These are phyloP conservation scores for Podiceps cristatus DNA, from an alignment of 2,113 vertebrate species.

Conservation along the genomic window DNA sequence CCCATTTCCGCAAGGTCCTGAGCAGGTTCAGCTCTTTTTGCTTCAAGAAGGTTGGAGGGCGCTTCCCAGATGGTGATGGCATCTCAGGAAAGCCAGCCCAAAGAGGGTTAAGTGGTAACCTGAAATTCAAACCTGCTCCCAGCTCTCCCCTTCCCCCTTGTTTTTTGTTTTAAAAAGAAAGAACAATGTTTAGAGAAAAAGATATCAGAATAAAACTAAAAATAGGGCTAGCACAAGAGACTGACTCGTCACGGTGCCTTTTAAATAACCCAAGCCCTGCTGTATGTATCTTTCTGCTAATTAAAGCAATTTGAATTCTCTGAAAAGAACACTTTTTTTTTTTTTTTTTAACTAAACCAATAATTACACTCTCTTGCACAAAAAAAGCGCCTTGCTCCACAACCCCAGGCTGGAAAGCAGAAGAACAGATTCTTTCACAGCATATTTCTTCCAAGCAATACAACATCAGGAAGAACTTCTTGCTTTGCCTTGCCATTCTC, in stretches of 20 bases:
- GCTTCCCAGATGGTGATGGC: neutral
- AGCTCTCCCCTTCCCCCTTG: neutral
- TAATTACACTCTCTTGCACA: conserved; percentile 43
- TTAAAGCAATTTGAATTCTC: conserved; percentile 59
- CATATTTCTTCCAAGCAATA: neutral
- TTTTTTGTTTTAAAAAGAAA: neutral
- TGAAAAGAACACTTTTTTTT: conserved; percentile 40
- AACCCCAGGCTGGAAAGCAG: neutral
- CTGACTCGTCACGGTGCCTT: neutral
- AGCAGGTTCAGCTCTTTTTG: neutral
- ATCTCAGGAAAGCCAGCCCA: neutral
- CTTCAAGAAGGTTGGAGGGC: neutral
- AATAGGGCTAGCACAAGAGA: conserved; percentile 29
- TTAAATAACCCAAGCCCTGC: conserved; percentile 40
- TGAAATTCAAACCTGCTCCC: neutral
- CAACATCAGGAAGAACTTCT: conserved; percentile 20
- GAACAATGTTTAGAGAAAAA: neutral
- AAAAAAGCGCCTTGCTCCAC: neutral
- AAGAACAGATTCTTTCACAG: conserved; percentile 8
- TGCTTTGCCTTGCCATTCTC: neutral
- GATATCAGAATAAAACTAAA: conserved; percentile 38
- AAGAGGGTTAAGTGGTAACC: neutral
- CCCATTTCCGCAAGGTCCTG: neutral
- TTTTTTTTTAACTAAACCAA: conserved; percentile 7
- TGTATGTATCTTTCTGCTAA: conserved; percentile 58